phyloP scores from a whole-genome alignment of 2,797 vertebrate genomes.

The Peromyscus eremicus region DNA sequence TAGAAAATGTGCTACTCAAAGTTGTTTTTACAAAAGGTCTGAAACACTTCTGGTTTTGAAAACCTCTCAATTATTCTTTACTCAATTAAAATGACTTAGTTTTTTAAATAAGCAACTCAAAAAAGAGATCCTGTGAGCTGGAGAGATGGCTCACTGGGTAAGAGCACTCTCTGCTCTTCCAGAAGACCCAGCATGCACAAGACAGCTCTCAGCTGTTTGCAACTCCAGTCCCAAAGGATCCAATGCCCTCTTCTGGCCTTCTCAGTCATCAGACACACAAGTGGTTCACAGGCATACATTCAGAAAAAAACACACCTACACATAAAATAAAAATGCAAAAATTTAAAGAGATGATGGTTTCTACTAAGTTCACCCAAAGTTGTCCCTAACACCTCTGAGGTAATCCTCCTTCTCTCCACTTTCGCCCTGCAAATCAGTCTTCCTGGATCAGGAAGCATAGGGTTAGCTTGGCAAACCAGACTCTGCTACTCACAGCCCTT shows the following conservation, averaged over 20 bases:
- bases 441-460: neutral
- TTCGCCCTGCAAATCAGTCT: neutral
- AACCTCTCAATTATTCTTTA: neutral
- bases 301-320: neutral
- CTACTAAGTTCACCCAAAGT: neutral
- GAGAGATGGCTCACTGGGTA: neutral
- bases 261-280: neutral
- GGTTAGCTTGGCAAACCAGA: neutral
- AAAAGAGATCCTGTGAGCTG: neutral
- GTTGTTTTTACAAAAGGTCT: neutral
- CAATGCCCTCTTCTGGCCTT: neutral
- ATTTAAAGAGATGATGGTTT: neutral
- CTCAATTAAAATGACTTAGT: neutral
- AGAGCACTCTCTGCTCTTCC: neutral
- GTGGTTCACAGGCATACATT: neutral
- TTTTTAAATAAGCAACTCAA: neutral
- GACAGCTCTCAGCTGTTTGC: neutral
- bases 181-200: neutral
- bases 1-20: slow-evolving; percentile 6
- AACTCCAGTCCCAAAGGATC: neutral
- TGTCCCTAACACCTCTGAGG: neutral
- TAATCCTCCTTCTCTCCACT: neutral
- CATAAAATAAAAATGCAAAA: neutral
- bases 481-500: neutral
- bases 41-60: neutral